A percentile compares a stretch with the other conserved stretches of the same genome.
Conservation (phyloP, 2,797 vertebrate species). For the Alauda arvensis region DNA sequence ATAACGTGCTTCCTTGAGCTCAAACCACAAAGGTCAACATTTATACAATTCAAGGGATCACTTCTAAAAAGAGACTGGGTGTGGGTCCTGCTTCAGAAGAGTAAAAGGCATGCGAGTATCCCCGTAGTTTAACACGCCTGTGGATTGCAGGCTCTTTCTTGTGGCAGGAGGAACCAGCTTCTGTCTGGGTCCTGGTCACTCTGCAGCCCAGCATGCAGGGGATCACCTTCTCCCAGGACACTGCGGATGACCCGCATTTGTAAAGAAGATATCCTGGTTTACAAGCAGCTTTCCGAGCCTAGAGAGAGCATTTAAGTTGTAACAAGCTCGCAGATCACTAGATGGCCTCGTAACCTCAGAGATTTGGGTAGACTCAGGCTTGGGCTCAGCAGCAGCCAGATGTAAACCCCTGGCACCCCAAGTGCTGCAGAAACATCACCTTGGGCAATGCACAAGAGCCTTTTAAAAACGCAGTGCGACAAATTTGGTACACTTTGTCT, state of each 20-base stretch:
- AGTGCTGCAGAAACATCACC: background rate
- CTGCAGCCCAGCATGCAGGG: background rate
- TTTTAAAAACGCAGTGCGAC: background rate
- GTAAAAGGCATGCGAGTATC: background rate
- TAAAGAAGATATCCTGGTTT: background rate
- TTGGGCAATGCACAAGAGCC: no score
- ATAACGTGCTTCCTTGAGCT: background rate
- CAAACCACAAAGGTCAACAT: background rate
- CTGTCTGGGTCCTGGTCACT: background rate
- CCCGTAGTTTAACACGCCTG: background rate
- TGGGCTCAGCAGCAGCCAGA: rapidly evolving
- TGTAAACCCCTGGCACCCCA: background rate
- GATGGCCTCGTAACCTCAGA: conserved; percentile 37
- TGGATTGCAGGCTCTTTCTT: background rate
- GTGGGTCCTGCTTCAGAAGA: background rate
- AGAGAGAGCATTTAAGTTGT: background rate
- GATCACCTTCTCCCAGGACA: background rate
- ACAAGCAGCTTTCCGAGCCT: background rate
- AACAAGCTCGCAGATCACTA: conserved; percentile 17
- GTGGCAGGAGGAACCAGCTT: background rate
- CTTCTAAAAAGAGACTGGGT: background rate
- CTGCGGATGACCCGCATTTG: rapidly evolving
- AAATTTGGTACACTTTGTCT: background rate
- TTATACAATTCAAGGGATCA: background rate
- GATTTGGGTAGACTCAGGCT: background rate